These are phyloP conservation scores for Ophonus ardosiacus DNA, from an alignment of 2,888 invertebrate species.

Conservation along the genomic window DNA sequence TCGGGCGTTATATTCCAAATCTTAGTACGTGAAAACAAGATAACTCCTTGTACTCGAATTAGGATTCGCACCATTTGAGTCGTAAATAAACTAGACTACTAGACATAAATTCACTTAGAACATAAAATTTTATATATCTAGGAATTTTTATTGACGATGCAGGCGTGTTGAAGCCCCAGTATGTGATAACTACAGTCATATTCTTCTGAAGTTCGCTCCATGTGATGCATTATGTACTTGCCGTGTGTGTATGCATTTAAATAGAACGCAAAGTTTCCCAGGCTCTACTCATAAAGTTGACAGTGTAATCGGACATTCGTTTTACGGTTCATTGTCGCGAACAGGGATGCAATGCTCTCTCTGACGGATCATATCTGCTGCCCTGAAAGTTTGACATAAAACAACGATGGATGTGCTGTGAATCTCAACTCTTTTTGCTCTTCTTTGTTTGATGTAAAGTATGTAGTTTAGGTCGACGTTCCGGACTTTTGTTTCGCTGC, in stretches of 20 bases:
- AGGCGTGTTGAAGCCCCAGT: conserved; percentile 41
- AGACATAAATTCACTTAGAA: conserved; percentile 57
- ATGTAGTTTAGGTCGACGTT: conserved; percentile 4
- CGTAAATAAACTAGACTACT: conserved; percentile 42
- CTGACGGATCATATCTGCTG: conserved; percentile 23
- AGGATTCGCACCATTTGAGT: conserved; percentile 33
- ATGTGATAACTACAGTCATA: conserved; percentile 58
- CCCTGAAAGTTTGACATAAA: conserved; percentile 17
- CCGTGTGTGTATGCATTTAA: conserved; percentile 55
- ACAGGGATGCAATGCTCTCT: background rate
- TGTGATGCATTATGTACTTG: conserved; percentile 55
- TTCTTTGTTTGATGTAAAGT: conserved; percentile 3
- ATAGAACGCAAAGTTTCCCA: conserved; percentile 51
- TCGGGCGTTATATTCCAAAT: background rate
- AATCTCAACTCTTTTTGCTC: conserved; percentile 13
- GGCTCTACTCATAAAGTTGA: conserved; percentile 58
- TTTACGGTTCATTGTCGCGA: conserved; percentile 52
- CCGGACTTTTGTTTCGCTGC: background rate
- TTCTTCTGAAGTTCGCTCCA: conserved; percentile 11
- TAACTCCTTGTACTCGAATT: conserved; percentile 38
- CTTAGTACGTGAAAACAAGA: conserved; percentile 6
- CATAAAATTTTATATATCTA: conserved; percentile 62
- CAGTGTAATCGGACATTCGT: conserved; percentile 60
- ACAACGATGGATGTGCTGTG: conserved; percentile 19
- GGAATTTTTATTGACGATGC: conserved; percentile 57